Evolutionary conservation across 2,797 vertebrate species (phyloP).

Genomic region (Dendrocincla tyrannina): DNA sequence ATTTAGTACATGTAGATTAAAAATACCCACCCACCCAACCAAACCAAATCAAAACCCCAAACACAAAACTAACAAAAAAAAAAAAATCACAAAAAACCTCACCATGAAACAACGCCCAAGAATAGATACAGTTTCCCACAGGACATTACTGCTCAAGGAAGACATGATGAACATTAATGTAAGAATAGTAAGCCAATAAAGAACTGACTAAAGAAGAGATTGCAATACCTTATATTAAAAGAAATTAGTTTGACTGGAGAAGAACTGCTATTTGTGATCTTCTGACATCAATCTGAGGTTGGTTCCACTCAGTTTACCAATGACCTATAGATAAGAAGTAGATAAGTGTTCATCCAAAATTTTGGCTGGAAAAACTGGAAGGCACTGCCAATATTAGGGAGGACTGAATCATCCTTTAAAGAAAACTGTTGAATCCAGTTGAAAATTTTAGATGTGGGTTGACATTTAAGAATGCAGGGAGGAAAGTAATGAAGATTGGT

Average conservation of each 20-base stretch:
- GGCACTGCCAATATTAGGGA: not conserved
- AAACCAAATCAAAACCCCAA: too few relatives aligned
- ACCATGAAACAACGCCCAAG: rapidly evolving
- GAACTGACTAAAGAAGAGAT: not conserved
- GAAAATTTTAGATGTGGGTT: not conserved
- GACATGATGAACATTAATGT: not conserved
- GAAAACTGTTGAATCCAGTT: not conserved
- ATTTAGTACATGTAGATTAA: not conserved
- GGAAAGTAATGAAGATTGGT: not conserved
- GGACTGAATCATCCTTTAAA: not conserved
- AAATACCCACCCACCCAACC: not conserved
- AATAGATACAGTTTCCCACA: not conserved
- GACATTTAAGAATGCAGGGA: not conserved
- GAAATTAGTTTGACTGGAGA: not conserved
- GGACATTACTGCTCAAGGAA: not conserved
- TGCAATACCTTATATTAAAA: not conserved
- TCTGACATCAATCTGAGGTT: not conserved
- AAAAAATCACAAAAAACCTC: not conserved
- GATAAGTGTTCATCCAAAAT: not conserved
- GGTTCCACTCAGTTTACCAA: not conserved
- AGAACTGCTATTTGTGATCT: not conserved
- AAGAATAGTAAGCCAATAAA: not conserved
- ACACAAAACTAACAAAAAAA: rapidly evolving
- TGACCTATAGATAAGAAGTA: not conserved
- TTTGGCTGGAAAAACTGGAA: not conserved